Evolutionary conservation across 2,888 invertebrate species (phyloP), one percentile per base, ranked within the genome.

Genomic region (Leistus spinibarbis): DNA sequence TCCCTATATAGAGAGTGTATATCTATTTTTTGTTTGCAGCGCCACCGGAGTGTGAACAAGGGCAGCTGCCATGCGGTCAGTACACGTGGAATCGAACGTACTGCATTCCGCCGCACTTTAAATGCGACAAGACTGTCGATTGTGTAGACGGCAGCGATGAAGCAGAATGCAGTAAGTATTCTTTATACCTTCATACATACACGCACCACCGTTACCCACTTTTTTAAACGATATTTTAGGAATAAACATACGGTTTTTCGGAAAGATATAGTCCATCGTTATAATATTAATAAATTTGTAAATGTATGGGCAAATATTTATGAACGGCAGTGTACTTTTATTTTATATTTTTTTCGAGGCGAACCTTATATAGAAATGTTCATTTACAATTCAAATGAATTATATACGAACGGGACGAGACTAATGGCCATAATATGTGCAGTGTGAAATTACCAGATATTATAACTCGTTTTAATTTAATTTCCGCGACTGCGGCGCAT

Each of bases 131-230:
- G 92, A 93, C 93, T 79, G 94, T 95, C 53, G 97, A 98, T 88
- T 99, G 98, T 85, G 93, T 95, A 77, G 97, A 97, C 85, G 96
- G 96, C 79, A 95, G 95, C 54, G 98, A 98, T 86, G 98, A 98
- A 87, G 94, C 93, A 10, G 94, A 95, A 85, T 98, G 98, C 90
- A 94, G 97, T 97, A 88, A 95, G 96, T 95, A 83, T 10, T 27
- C n/a, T n/a, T n/a, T n/a, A n/a, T n/a, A n/a, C n/a, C n/a, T n/a
- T n/a, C n/a, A n/a, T n/a, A n/a, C n/a, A n/a, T n/a, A n/a, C n/a
- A n/a, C n/a, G n/a, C n/a, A n/a, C n/a, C n/a, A n/a, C n/a, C n/a
- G n/a, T n/a, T n/a, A n/a, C n/a, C n/a, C n/a, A n/a, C n/a, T n/a
- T n/a, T n/a, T n/a, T n/a, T n/a, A n/a, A n/a, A n/a, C n/a, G n/a